Percentiles rank a stretch among this genome's conserved stretches.
These are phyloP conservation scores for Camelus bactrianus DNA, from an alignment of 2,113 vertebrate genomes.

Conservation along the genomic window DNA sequence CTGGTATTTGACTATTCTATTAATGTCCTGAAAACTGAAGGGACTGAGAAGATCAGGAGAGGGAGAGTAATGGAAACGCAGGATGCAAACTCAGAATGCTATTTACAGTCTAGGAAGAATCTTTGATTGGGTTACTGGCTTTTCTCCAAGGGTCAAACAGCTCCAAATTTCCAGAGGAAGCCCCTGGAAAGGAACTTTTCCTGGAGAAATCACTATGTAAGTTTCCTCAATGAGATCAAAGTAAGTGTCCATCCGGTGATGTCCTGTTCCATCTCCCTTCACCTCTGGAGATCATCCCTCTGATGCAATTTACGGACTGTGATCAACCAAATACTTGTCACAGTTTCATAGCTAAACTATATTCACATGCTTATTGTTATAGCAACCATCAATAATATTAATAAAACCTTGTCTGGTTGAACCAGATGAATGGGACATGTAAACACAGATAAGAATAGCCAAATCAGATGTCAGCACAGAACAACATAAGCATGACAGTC, in stretches of 20 bases:
- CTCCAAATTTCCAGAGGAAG: slow-evolving; percentile 67
- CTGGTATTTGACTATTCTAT: neutral
- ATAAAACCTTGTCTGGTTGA: slow-evolving; percentile 72
- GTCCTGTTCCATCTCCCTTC: slow-evolving; percentile 72
- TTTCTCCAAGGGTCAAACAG: slow-evolving; percentile 58
- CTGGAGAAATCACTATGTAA: slow-evolving; percentile 65
- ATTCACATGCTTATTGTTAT: slow-evolving; percentile 73
- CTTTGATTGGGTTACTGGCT: slow-evolving; percentile 60
- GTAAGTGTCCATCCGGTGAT: slow-evolving; percentile 46
- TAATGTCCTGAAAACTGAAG: neutral
- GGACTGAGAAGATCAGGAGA: neutral
- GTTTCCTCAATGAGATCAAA: slow-evolving; percentile 76
- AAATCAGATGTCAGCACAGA: slow-evolving; percentile 70
- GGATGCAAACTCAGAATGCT: neutral
- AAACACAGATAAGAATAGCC: slow-evolving; percentile 77
- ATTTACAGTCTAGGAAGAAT: slow-evolving; percentile 52
- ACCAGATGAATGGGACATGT: slow-evolving; percentile 72
- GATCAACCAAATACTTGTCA: slow-evolving; percentile 81
- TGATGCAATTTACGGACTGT: slow-evolving; percentile 78
- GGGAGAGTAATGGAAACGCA: neutral
- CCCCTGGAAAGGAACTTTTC: slow-evolving; percentile 52
- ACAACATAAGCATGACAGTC: slow-evolving; percentile 45
- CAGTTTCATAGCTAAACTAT: slow-evolving; percentile 67
- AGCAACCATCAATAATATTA: slow-evolving; percentile 81
- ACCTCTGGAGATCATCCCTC: slow-evolving; percentile 58